phyloP scores from a whole-genome alignment of 2,113 vertebrate species.

The Ageneiosus marmoratus region DNA sequence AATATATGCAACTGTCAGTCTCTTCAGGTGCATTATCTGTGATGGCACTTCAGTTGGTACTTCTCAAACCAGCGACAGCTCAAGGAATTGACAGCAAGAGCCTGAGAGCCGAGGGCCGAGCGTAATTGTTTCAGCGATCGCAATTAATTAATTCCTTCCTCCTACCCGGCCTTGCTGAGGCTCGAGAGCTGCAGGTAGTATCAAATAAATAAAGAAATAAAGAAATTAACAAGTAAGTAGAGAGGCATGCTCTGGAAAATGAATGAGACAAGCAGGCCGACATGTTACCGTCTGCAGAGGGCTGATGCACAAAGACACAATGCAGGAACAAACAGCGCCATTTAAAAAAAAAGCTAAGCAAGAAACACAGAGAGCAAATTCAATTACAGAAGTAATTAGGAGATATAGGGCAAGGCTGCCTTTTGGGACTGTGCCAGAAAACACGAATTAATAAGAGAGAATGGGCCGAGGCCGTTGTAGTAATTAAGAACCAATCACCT shows the following conservation, averaged over 20 bases:
- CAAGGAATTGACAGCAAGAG: conserved; percentile 83
- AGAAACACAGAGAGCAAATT: conserved; percentile 99
- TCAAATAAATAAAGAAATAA: conserved; percentile 66
- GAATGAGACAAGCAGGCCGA: conserved; percentile 86
- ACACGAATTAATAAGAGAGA: conserved; percentile 98
- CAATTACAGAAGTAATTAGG: conserved; percentile 99
- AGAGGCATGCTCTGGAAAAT: conserved; percentile 85
- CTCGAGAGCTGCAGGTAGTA: conserved; percentile 79
- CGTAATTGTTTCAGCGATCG: conserved; percentile 88
- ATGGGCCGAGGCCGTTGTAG: conserved; percentile 92
- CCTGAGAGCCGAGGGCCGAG: conserved; percentile 75
- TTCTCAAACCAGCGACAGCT: conserved; percentile 80
- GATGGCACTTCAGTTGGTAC: conserved; percentile 44
- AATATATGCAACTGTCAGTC: conserved; percentile 2
- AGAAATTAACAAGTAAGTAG: conserved; percentile 46
- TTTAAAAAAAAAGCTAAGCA: conserved; percentile 86
- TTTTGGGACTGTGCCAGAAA: conserved; percentile 95
- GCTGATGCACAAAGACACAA: conserved; percentile 97
- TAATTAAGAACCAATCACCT: conserved; percentile 99
- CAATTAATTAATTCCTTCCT: conserved; percentile 91
- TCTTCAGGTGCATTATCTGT: background rate
- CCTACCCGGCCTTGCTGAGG: conserved; percentile 76
- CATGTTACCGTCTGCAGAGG: conserved; percentile 89
- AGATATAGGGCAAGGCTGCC: conserved; percentile 98
- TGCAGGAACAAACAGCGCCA: conserved; percentile 97